These are phyloP conservation scores for Coilia nasus DNA, from an alignment of 2,797 vertebrate genomes.

Conservation along the genomic window DNA sequence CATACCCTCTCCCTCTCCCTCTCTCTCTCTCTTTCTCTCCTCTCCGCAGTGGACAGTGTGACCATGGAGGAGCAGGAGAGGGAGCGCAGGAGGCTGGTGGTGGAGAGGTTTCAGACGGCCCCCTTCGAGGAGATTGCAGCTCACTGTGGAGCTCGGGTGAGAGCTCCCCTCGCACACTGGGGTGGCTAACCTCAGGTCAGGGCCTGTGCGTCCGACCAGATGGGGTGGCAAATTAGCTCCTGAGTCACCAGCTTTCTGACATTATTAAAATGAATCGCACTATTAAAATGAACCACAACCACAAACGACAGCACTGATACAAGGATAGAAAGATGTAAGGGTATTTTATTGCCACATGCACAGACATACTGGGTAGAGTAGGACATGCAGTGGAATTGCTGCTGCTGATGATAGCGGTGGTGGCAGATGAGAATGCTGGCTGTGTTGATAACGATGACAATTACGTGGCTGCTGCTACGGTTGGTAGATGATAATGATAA, in stretches of 20 bases:
- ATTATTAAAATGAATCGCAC: not conserved
- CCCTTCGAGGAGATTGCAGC: conserved; percentile 92
- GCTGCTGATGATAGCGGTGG: too few relatives aligned
- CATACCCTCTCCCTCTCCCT: not conserved
- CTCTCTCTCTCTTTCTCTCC: too few relatives aligned
- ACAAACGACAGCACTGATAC: too few relatives aligned
- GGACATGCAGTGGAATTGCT: too few relatives aligned
- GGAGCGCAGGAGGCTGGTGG: conserved; percentile 80
- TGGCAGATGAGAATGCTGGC: too few relatives aligned
- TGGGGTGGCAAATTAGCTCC: too few relatives aligned
- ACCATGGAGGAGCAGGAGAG: conserved; percentile 85
- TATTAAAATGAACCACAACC: too few relatives aligned
- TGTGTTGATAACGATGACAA: too few relatives aligned
- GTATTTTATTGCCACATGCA: too few relatives aligned
- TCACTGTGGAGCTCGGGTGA: conserved; percentile 86
- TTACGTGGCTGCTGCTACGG: not conserved
- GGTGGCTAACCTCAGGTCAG: not conserved
- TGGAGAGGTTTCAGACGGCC: conserved; percentile 90
- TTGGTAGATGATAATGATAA: not conserved
- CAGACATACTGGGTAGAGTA: too few relatives aligned
- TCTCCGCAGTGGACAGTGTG: conserved; percentile 70
- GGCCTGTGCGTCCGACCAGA: too few relatives aligned
- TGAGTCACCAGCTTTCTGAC: not conserved
- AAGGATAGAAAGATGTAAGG: too few relatives aligned
- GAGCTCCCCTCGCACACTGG: not conserved